phyloP scores from a whole-genome alignment of 2,888 invertebrate species.

The Myopa testacea region DNA sequence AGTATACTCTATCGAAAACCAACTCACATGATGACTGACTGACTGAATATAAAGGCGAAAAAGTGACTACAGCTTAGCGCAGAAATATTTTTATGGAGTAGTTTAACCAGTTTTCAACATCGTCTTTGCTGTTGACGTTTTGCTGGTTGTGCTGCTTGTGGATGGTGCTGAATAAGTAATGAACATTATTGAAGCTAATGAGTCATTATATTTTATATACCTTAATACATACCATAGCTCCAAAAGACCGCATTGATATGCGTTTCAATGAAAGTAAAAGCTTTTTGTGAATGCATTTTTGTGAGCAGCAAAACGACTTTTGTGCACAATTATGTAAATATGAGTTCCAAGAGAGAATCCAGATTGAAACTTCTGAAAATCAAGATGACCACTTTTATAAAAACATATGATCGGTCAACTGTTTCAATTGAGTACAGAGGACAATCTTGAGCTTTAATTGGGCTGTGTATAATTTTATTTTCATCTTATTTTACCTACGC shows the following conservation, averaged over 20 bases:
- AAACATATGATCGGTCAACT: no score
- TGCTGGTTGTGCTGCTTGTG: constrained; percentile 14
- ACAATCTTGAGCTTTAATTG: no score
- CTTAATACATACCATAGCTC: not conserved
- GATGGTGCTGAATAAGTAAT: constrained; percentile 29
- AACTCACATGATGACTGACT: constrained; percentile 26
- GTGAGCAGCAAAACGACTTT: no score
- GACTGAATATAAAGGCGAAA: not conserved
- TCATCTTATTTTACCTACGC: not conserved
- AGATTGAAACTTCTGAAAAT: no score
- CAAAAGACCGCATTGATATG: not conserved
- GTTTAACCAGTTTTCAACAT: constrained; percentile 33
- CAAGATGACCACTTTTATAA: no score
- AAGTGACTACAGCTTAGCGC: not conserved
- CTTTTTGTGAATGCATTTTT: constrained; percentile 7
- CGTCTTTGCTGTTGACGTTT: constrained; percentile 33
- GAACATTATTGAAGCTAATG: constrained; percentile 30
- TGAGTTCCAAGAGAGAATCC: no score
- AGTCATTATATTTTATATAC: constrained; percentile 34
- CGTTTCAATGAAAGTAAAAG: constrained; percentile 10
- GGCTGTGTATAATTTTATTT: not conserved
- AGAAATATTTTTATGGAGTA: constrained; percentile 25
- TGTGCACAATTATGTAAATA: no score
- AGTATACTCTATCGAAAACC: not conserved
- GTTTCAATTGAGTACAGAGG: no score